Evolutionary conservation across 2,113 vertebrate species (phyloP).

Genomic region (Oreochromis aureus): DNA sequence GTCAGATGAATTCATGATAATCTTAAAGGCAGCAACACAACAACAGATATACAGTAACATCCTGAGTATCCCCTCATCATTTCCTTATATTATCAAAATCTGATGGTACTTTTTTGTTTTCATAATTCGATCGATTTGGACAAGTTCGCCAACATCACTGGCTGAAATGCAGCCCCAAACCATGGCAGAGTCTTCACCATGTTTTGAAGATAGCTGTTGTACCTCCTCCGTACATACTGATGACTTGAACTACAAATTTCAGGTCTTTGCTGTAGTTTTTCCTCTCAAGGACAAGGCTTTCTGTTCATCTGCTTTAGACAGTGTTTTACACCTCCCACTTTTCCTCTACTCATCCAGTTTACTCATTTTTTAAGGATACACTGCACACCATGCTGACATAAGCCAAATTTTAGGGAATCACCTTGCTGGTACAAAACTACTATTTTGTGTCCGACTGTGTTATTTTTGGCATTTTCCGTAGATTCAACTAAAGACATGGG

Average conservation of each 20-base stretch:
- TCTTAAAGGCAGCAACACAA: not conserved
- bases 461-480: not conserved
- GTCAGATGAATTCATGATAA: not conserved
- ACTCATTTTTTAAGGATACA: not conserved
- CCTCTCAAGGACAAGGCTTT: not conserved
- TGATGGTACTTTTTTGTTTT: not conserved
- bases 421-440: not conserved
- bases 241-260: not conserved
- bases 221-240: not conserved
- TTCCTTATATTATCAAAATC: not conserved
- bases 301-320: not conserved
- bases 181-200: not conserved
- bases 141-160: not conserved
- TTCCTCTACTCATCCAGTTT: not conserved
- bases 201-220: not conserved
- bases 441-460: not conserved
- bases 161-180: not conserved
- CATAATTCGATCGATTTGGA: not conserved
- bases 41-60: not conserved
- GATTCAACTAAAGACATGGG: not conserved
- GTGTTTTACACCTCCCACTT: not conserved
- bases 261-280: not conserved
- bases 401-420: not conserved
- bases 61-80: not conserved
- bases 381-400: not conserved